Conservation (phyloP, 2,888 invertebrate genomes). For the Diloba caeruleocephala region DNA sequence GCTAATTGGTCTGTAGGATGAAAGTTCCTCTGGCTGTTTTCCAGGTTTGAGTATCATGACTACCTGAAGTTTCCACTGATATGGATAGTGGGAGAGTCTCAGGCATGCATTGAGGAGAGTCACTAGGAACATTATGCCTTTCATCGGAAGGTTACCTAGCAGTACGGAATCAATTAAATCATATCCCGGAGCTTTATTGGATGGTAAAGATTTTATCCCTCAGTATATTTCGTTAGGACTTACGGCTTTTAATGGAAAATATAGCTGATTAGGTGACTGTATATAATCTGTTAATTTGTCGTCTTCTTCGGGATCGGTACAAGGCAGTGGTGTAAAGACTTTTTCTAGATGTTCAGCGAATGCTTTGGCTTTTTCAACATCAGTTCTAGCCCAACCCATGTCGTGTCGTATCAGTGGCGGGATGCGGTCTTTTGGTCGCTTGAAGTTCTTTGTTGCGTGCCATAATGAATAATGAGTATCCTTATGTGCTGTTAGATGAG, state of each 20-base stretch:
- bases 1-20: conserved; percentile 6
- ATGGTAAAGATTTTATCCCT: not conserved
- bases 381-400: not conserved
- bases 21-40: not conserved
- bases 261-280: not conserved
- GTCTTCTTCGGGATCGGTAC: not conserved
- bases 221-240: not conserved
- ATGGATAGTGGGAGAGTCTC: not conserved
- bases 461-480: not conserved
- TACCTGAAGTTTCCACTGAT: not conserved
- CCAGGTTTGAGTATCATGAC: conserved; percentile 5
- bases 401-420: not conserved
- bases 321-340: not conserved
- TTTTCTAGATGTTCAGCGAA: not conserved
- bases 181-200: not conserved
- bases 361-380: not conserved
- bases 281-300: not conserved
- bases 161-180: not conserved
- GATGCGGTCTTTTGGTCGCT: not conserved
- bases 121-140: not conserved
- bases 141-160: not conserved
- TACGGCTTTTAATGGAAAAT: not conserved
- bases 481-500: not conserved
- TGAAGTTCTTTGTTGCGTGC: not conserved
- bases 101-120: not conserved